Evolutionary conservation across 2,113 vertebrate species (phyloP), one percentile per base, ranked within the genome.

Genomic region (Osmerus eperlanus): DNA sequence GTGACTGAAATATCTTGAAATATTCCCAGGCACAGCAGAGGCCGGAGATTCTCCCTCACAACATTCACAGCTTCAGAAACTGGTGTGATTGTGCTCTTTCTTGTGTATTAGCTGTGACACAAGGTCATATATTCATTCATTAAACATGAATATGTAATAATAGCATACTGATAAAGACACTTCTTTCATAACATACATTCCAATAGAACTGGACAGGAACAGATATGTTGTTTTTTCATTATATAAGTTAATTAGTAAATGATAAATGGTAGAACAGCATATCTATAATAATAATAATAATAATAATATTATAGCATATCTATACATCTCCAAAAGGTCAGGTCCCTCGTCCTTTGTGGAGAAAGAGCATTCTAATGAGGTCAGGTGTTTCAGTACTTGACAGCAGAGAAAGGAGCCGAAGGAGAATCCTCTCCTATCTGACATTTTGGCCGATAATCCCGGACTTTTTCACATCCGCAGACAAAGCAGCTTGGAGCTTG

Each of bases 201-300:
- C 15, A 70, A 16, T 78, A 79, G 76, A 79, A 73, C 83, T 78
- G 73, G 79, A 54, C 86, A 76, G 74, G 55, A 74, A 78, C 74
- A 80, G 80, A 87, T 81, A 75, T 81, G 72, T 56, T 56, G 9
- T 47, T 47, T 80, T 84, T 87, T 86, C 81, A 81, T 83, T 81
- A 84, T 82, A 77, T 79, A 74, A 84, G 81, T 88, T 90, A 89
- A 90, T 90, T 87, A 82, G 83, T 89, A 89, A 89, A 86, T 87
- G 87, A 89, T 87, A 80, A 89, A 90, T 87, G 81, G 64, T 75
- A 65, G 4, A 8, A 53, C n/a, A 51, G 66, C 28, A n/a, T 55
- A 75, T 71, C 78, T 73, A 74, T 80, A 72, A 28, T 28, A 23
- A 23, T 23, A 21, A 21, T 21, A 21, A 21, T 21, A 21, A 21